Base-by-base conservation (phyloP, 2,888 invertebrate species). In the Ophion costatus region DNA sequence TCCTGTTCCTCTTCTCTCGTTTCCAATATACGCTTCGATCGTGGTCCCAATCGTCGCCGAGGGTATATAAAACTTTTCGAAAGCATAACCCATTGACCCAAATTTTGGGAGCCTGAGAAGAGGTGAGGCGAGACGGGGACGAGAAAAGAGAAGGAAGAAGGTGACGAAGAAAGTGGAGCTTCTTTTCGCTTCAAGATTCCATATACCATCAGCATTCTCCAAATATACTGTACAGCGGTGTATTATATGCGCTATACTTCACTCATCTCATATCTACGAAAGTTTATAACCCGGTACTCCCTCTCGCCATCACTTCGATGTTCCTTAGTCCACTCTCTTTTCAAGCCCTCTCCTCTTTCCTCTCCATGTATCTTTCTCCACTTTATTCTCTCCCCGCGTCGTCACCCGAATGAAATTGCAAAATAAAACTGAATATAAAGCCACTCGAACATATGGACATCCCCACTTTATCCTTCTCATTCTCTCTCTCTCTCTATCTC, bases 361-460 rank as follows among this genome's bases (percentile, higher is more conserved):
- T 59, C 77, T 56, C 14, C 17, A 17, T 17, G 20, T 24, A 29
- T n/a, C 24, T 42, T 42, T n/a, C 45, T 33, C 33, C 33, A 57
- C 11, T 33, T 24, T 42, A 17, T 57, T 20, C 42, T 6, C 67
- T n/a, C 33, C 63, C 63, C 33, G 2, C 24, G 9, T 79, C 57
- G 11, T 64, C 45, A 61, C 69, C 57, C 79, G 67, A 67, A 82
- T 80, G 71, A 85, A 85, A 82, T 82, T 82, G 79, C 84, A 75
- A 82, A 85, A 85, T 85, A 82, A 85, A 85, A 82, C 79, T 85
- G 84, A 82, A 82, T 82, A 85, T 85, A 79, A 85, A 85, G 82
- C 71, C 67, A 51, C 79, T 82, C 61, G 70, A 82, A 82, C 84
- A 85, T 85, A 85, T 82, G 84, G 75, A 42, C 33, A 24, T 38